Evolutionary conservation across 1,140 invertebrate genomes (phyloP), one percentile per base, ranked within the genome.

Genomic region (Drosophila prosaltans): DNA sequence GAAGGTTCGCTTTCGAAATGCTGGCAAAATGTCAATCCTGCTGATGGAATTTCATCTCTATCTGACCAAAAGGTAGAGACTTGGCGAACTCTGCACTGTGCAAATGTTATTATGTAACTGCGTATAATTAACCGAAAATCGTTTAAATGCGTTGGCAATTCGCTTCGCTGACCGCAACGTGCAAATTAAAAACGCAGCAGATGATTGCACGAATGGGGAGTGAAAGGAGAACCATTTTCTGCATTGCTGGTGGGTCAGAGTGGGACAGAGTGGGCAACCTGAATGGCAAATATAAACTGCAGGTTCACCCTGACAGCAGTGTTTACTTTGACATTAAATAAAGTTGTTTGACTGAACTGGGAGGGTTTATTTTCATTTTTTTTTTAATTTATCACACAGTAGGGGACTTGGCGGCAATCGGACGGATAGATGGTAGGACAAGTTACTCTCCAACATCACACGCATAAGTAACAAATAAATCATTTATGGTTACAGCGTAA

Each of bases 401-500:
- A 7, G 32, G 32, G 32, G 2, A n/a, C 1, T 5, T 36, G 21
- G 45, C 28, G 28, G 28, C n/a, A n/a, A n/a, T n/a, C n/a, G n/a
- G 16, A 16, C 16, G 16, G 16, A 16, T 16, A 16, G 16, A 16
- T 16, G 16, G 11, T 6, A 36, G 68, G 61, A 51, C 36, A 45
- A 41, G 69, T 54, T 60, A 11, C 41, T 59, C 66, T 76, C 69
- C 68, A 55, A 62, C 77, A 66, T 80, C 57, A 65, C 68, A 78
- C 80, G 77, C 84, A 89, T 89, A 84, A 81, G 89, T 89, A 89
- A 89, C 84, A 89, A 81, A 89, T 89, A 89, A 89, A 89, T 89
- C 84, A 89, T 89, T 89, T 89, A 88, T 88, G 84, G 84, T 88
- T 83, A 74, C 40, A 69, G 68, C 65, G 74, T 79, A 86, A 86